Conservation (phyloP, 2,888 invertebrate species). For the Tiliacea citrago region DNA sequence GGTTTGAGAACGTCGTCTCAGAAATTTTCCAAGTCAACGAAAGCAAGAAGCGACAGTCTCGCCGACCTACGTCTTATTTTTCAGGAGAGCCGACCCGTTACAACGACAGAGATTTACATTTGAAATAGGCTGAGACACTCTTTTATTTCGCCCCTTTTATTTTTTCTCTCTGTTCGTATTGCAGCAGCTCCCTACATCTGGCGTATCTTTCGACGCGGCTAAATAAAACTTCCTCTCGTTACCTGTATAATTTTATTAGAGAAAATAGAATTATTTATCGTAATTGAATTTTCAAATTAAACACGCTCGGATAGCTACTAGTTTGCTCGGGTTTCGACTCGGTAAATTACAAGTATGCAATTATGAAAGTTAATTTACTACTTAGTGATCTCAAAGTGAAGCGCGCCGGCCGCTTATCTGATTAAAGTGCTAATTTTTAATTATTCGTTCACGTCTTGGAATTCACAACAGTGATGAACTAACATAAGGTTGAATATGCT, state of each 20-base stretch:
- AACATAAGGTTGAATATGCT: constrained; percentile 35
- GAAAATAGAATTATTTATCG: constrained; percentile 58
- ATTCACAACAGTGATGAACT: constrained; percentile 63
- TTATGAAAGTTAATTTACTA: constrained; percentile 68
- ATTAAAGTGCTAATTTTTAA: constrained; percentile 70
- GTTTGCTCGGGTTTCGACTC: constrained; percentile 57
- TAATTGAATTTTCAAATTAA: constrained; percentile 63
- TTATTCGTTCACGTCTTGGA: constrained; percentile 63
- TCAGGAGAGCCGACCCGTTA: constrained; percentile 83
- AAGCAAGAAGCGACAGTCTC: constrained; percentile 84
- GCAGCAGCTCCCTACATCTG: constrained; percentile 62
- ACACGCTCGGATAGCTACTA: constrained; percentile 55
- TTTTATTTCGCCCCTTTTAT: constrained; percentile 82
- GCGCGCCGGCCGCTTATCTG: constrained; percentile 66
- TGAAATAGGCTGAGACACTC: constrained; percentile 84
- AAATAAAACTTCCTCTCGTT: constrained; percentile 54
- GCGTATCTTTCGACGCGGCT: constrained; percentile 36
- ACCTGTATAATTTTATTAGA: constrained; percentile 63
- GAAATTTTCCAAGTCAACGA: constrained; percentile 85
- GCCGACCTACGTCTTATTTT: constrained; percentile 86
- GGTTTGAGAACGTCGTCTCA: constrained; percentile 78
- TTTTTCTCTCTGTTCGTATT: constrained; percentile 73
- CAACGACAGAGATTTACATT: constrained; percentile 88
- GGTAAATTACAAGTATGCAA: constrained; percentile 66
- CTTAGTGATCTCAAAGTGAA: constrained; percentile 65